phyloP scores from a whole-genome alignment of 2,888 invertebrate genomes.

The Amphipyra tragopoginis region DNA sequence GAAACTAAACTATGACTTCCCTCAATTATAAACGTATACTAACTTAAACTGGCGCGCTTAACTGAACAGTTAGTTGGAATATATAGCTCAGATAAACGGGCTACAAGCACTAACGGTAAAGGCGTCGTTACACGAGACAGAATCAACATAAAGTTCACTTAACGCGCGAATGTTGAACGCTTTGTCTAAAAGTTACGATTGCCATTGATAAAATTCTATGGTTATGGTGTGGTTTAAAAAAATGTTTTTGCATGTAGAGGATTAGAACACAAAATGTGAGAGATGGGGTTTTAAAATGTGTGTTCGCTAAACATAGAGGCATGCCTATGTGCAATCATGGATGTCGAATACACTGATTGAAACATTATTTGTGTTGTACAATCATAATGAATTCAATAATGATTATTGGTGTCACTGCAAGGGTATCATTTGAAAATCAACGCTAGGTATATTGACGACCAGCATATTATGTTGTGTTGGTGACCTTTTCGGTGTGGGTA shows the following conservation, averaged over 20 bases:
- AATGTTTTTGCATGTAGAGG: background rate
- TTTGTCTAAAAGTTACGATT: conserved; percentile 28
- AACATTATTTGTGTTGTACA: too few species aligned
- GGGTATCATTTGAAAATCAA: too few species aligned
- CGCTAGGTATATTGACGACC: too few species aligned
- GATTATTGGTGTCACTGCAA: too few species aligned
- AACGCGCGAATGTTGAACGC: conserved; percentile 28
- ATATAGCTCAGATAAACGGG: conserved; percentile 59
- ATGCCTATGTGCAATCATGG: too few species aligned
- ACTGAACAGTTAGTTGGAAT: conserved; percentile 58
- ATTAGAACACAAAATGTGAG: background rate
- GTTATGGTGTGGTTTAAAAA: conserved; percentile 9
- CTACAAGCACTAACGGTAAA: conserved; percentile 55
- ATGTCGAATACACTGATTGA: too few species aligned
- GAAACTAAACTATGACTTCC: conserved; percentile 50
- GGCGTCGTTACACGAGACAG: conserved; percentile 48
- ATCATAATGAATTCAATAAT: too few species aligned
- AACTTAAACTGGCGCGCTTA: conserved; percentile 56
- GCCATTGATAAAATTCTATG: conserved; percentile 22
- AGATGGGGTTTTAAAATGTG: too few species aligned
- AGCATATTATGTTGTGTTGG: too few species aligned
- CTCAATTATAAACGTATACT: conserved; percentile 54
- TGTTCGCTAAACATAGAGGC: too few species aligned
- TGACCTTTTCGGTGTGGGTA: too few species aligned
- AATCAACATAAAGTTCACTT: conserved; percentile 48